Conservation (phyloP, 2,113 vertebrate genomes). For the Vanacampus margaritifer region DNA sequence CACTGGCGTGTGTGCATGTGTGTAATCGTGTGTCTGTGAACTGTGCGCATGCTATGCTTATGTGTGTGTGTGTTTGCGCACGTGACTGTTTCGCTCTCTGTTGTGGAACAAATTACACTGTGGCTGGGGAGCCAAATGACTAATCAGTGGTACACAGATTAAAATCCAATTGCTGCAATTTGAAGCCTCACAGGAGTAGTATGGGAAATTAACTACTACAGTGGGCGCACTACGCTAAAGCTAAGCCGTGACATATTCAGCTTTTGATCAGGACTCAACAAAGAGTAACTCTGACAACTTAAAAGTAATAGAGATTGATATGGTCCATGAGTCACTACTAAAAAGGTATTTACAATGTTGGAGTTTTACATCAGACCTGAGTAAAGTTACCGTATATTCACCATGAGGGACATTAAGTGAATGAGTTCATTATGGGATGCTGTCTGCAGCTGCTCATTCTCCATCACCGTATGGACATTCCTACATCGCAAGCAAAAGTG, state of each 20-base stretch:
- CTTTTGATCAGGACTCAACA: conserved; percentile 51
- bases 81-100: conserved; percentile 61
- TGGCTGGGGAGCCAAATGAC: conserved; percentile 71
- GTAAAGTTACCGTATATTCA: conserved; percentile 37
- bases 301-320: conserved; percentile 7
- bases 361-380: conserved; percentile 20
- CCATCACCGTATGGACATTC: conserved; percentile 41
- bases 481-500: conserved; percentile 51
- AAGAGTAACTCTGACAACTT: not conserved
- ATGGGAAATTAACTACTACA: conserved; percentile 63
- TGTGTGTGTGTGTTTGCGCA: conserved; percentile 22
- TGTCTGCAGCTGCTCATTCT: conserved; percentile 33
- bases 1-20: not conserved
- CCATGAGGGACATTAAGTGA: conserved; percentile 43
- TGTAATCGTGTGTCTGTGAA: not conserved
- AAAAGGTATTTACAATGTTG: conserved; percentile 3
- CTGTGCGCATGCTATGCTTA: conserved; percentile 24
- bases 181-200: conserved; percentile 70
- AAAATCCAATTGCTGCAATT: conserved; percentile 74
- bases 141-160: conserved; percentile 75
- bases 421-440: conserved; percentile 46
- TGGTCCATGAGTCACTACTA: not conserved
- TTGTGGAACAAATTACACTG: conserved; percentile 74
- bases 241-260: conserved; percentile 52
- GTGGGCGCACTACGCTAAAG: conserved; percentile 33